Conservation (phyloP, 2,797 vertebrate species). For the Centroberyx gerrardi region DNA sequence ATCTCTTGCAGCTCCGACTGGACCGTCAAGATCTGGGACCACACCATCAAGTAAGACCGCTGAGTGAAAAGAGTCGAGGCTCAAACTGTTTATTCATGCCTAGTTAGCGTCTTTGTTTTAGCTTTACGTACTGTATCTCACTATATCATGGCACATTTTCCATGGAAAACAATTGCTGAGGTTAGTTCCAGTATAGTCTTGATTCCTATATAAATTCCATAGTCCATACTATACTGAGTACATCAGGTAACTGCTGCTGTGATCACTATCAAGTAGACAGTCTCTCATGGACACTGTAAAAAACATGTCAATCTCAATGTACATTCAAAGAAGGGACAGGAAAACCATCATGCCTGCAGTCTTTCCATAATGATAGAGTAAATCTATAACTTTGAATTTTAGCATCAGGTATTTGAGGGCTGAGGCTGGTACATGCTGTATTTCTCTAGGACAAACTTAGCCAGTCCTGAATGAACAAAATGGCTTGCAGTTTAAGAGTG, state of each 20-base stretch:
- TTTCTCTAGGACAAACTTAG: neutral
- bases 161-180: too few relatives aligned
- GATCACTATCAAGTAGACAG: too few relatives aligned
- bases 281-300: neutral
- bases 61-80: neutral
- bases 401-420: neutral
- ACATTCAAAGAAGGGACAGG: slow-evolving; percentile 2
- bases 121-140: too few relatives aligned
- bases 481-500: neutral
- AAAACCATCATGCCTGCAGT: slow-evolving; percentile 40
- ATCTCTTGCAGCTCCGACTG: slow-evolving; percentile 97
- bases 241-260: too few relatives aligned
- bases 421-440: neutral
- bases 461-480: slow-evolving; percentile 10
- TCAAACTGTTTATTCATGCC: too few relatives aligned
- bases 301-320: neutral
- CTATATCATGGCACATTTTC: too few relatives aligned
- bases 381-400: slow-evolving; percentile 14
- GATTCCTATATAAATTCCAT: too few relatives aligned
- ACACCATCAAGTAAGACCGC: slow-evolving; percentile 91
- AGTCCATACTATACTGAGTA: too few relatives aligned
- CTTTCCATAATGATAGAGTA: slow-evolving; percentile 33
- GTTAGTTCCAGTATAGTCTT: too few relatives aligned
- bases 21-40: slow-evolving; percentile 98
- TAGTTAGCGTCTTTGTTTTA: too few relatives aligned